phyloP scores from a whole-genome alignment of 2,113 vertebrate genomes.

The Rhizomys pruinosus region DNA sequence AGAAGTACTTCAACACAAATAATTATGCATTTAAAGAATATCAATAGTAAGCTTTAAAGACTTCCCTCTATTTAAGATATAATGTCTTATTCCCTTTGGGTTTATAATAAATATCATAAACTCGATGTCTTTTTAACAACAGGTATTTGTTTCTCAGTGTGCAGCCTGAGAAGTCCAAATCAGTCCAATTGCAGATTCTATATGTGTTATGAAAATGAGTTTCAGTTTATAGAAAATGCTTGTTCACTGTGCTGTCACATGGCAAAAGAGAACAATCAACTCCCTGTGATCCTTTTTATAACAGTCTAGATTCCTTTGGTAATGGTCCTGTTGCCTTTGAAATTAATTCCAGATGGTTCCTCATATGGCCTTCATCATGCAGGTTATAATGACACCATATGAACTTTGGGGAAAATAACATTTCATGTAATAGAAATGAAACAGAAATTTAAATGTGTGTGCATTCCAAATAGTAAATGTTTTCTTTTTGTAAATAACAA shows the following conservation, averaged over 20 bases:
- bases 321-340: not conserved
- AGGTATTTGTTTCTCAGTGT: not conserved
- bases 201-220: not conserved
- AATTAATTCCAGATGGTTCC: not conserved
- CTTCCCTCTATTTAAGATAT: not conserved
- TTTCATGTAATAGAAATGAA: not conserved
- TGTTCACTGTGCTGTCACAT: not conserved
- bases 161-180: not conserved
- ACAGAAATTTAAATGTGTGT: not conserved
- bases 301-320: not conserved
- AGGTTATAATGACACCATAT: not conserved
- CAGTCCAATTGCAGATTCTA: not conserved
- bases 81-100: not conserved
- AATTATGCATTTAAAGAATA: not conserved
- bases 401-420: not conserved
- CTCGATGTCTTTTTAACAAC: not conserved
- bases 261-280: not conserved
- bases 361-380: not conserved
- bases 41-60: not conserved
- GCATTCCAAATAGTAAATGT: not conserved
- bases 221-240: not conserved
- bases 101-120: not conserved
- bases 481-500: not conserved
- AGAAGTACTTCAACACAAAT: not conserved
- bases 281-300: rapidly evolving